Evolutionary conservation across 2,797 vertebrate species (phyloP).

Genomic region (Lerista edwardsae): DNA sequence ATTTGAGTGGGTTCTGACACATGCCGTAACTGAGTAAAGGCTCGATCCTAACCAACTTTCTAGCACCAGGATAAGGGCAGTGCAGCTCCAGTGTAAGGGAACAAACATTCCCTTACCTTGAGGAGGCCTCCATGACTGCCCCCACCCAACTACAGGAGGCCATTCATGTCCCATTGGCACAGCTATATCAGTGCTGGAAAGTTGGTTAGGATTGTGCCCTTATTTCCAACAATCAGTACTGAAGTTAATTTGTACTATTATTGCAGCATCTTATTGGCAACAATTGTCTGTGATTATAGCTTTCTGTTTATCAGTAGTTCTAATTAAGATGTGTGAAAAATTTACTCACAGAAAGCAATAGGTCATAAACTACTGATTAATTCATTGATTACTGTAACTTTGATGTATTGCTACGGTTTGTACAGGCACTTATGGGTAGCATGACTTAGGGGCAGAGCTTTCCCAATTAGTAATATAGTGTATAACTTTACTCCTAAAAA

Average conservation of each 20-base stretch:
- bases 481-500: slow-evolving; percentile 58
- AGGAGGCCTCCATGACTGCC: no score
- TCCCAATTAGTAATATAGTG: slow-evolving; percentile 67
- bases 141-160: no score
- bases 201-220: no score
- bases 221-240: background rate
- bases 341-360: slow-evolving; percentile 51
- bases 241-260: slow-evolving; percentile 36
- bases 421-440: slow-evolving; percentile 53
- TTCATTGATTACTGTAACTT: slow-evolving; percentile 63
- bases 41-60: no score
- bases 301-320: slow-evolving; percentile 41
- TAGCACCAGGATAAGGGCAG: no score
- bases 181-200: no score
- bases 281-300: slow-evolving; percentile 23
- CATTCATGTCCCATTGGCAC: no score
- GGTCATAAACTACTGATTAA: slow-evolving; percentile 58
- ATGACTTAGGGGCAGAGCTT: slow-evolving; percentile 64
- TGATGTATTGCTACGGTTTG: slow-evolving; percentile 64
- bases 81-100: no score
- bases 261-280: slow-evolving; percentile 29
- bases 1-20: no score
- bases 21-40: background rate
- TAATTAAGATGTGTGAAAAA: slow-evolving; percentile 62
- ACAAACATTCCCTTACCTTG: no score